Evolutionary conservation across 2,797 vertebrate species (phyloP).

Genomic region (Euthynnus affinis): DNA sequence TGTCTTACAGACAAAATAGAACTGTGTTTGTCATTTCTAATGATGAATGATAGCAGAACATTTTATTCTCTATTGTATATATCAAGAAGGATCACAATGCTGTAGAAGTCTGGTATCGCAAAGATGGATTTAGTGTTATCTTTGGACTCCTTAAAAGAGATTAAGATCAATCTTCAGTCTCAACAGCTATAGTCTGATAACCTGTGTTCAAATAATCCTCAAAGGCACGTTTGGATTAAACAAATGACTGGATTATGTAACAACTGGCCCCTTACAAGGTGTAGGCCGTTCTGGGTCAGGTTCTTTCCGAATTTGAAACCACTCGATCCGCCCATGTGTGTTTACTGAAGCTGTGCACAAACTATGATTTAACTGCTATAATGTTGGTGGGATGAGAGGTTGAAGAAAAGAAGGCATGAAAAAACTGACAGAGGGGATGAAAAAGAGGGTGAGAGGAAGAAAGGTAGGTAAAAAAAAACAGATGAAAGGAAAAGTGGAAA

Average conservation of each 20-base stretch:
- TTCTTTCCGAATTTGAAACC: not conserved
- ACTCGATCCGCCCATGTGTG: not conserved
- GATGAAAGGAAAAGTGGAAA: not conserved
- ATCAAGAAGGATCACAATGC: not conserved
- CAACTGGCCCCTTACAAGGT: not conserved
- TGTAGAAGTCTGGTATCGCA: not conserved
- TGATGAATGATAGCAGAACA: too few species aligned
- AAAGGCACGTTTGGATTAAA: not conserved
- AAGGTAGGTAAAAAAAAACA: not conserved
- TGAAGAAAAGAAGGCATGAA: not conserved
- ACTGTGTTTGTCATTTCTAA: not conserved
- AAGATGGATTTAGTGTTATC: not conserved
- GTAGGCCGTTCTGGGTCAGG: not conserved
- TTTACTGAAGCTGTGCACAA: not conserved
- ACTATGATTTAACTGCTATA: not conserved
- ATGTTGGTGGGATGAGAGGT: not conserved
- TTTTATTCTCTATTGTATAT: not conserved
- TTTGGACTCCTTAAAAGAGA: not conserved
- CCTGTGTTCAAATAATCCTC: not conserved
- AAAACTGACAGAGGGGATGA: not conserved
- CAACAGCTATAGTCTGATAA: not conserved
- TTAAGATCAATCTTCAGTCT: slow-evolving; percentile 14
- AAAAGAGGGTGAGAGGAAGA: not conserved
- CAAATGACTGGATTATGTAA: not conserved
- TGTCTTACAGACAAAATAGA: not conserved